phyloP scores from a whole-genome alignment of 2,888 invertebrate species.

The Drosophila anomalata region DNA sequence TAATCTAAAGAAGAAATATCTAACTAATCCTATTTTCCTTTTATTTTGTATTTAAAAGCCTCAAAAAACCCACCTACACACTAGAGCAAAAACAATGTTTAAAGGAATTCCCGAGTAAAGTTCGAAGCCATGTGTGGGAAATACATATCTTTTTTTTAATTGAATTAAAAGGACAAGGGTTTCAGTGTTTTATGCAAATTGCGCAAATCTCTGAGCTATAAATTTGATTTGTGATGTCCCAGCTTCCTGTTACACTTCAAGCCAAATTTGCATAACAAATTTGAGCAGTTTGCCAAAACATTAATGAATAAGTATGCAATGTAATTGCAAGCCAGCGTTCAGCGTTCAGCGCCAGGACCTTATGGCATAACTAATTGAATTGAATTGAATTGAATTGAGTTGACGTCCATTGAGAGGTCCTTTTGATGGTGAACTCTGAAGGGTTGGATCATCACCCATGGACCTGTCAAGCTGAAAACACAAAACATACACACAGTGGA shows the following conservation, averaged over 20 bases:
- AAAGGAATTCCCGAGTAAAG: too few relatives aligned
- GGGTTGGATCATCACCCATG: constrained; percentile 30
- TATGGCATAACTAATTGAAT: constrained; percentile 42
- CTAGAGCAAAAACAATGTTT: too few relatives aligned
- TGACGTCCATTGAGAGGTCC: constrained; percentile 5
- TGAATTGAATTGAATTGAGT: constrained; percentile 18
- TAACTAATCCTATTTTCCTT: too few relatives aligned
- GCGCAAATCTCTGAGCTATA: constrained; percentile 43
- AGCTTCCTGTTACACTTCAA: constrained; percentile 34
- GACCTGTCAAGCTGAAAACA: constrained; percentile 12
- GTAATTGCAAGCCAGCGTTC: constrained; percentile 37
- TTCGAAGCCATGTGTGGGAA: too few relatives aligned
- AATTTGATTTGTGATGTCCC: constrained; percentile 59
- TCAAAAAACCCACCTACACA: too few relatives aligned
- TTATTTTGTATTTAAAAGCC: too few relatives aligned
- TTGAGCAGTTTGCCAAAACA: constrained; percentile 39
- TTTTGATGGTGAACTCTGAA: background rate
- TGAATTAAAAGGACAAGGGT: background rate
- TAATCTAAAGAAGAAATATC: too few relatives aligned
- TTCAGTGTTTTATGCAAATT: constrained; percentile 21
- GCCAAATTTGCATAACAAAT: constrained; percentile 65
- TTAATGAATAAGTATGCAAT: constrained; percentile 71
- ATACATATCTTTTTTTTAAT: background rate
- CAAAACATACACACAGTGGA: constrained; percentile 3
- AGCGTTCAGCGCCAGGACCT: constrained; percentile 4